phyloP scores from a whole-genome alignment of 2,888 invertebrate genomes.

The Limnephilus marmoratus region DNA sequence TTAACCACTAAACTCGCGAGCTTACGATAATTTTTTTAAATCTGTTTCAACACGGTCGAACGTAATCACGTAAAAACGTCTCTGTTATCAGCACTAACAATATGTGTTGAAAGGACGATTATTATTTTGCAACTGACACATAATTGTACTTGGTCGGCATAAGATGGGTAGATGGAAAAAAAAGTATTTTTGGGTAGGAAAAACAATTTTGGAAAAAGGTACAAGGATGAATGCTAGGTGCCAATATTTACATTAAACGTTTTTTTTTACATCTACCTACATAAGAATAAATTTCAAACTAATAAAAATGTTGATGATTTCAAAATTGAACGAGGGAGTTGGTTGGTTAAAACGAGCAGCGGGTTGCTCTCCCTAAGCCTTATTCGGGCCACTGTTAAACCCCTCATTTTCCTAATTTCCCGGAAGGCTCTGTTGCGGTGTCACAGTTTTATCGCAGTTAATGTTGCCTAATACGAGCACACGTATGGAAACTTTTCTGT shows the following conservation, averaged over 20 bases:
- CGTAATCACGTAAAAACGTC: too few relatives aligned
- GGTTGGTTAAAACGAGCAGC: background rate
- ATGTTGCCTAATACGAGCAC: constrained; percentile 16
- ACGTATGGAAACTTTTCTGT: background rate
- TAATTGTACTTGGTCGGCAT: too few relatives aligned
- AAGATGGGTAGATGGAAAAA: too few relatives aligned
- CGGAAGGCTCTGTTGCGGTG: constrained; percentile 40
- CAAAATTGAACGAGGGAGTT: constrained; percentile 10
- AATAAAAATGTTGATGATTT: constrained; percentile 12
- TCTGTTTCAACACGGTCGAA: too few relatives aligned
- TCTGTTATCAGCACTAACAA: too few relatives aligned
- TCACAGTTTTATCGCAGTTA: constrained; percentile 35
- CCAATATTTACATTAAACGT: background rate
- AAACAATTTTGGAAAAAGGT: too few relatives aligned
- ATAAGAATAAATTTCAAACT: background rate
- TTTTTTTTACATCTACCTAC: background rate
- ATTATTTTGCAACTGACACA: too few relatives aligned
- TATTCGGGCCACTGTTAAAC: constrained; percentile 17
- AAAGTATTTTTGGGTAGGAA: too few relatives aligned
- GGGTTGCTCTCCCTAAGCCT: background rate
- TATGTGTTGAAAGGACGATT: too few relatives aligned
- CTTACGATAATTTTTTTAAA: too few relatives aligned
- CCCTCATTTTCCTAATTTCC: constrained; percentile 37
- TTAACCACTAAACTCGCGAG: too few relatives aligned
- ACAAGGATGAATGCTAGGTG: too few relatives aligned